These are phyloP conservation scores for Numida meleagris DNA, from an alignment of 2,113 vertebrate genomes.

Conservation along the genomic window DNA sequence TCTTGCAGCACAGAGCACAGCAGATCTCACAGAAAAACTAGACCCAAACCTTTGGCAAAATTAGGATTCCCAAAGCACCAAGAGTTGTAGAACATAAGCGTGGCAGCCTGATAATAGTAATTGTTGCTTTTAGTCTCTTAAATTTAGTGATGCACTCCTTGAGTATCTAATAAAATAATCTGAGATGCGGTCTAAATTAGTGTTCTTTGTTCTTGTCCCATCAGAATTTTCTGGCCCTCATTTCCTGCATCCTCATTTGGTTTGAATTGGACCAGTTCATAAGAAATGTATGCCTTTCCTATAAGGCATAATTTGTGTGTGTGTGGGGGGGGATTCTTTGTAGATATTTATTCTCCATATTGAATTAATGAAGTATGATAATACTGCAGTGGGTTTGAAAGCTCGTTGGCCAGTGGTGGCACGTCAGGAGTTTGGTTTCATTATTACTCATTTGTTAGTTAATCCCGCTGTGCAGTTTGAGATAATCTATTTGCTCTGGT, in stretches of 20 bases:
- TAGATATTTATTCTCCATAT: constrained; percentile 15
- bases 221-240: constrained; percentile 36
- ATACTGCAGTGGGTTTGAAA: not conserved
- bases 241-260: constrained; percentile 31
- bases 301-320: not conserved
- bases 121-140: not conserved
- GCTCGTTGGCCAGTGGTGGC: not conserved
- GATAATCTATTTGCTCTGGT: not conserved
- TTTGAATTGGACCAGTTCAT: not conserved
- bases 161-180: not conserved
- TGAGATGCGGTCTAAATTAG: not conserved
- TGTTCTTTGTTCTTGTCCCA: not conserved
- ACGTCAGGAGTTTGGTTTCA: not conserved
- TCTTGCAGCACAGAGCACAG: constrained; percentile 23
- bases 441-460: not conserved
- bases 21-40: not conserved
- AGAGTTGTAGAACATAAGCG: not conserved
- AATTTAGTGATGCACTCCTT: not conserved
- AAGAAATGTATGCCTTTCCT: constrained; percentile 1
- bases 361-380: constrained; percentile 18
- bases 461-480: not conserved
- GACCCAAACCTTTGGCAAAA: not conserved
- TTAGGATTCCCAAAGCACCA: not conserved
- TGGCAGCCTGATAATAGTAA: not conserved
- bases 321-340: not conserved